phyloP scores from a whole-genome alignment of 2,113 vertebrate genomes.

The Scophthalmus maximus region DNA sequence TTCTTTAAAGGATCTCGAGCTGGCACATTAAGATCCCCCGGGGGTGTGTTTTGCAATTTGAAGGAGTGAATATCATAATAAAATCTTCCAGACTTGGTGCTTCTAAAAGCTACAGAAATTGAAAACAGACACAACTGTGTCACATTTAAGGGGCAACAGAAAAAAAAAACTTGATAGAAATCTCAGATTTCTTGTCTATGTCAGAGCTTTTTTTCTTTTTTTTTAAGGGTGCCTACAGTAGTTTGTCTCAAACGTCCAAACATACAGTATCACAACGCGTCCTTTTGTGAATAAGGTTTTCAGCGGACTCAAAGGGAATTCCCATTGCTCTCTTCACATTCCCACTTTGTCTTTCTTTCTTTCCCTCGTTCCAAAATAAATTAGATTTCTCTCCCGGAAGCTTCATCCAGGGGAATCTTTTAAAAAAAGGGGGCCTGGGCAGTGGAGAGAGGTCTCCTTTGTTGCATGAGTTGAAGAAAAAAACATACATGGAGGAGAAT shows the following conservation, averaged over 20 bases:
- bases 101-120: slow-evolving; percentile 31
- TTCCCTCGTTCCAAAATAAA: slow-evolving; percentile 70
- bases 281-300: slow-evolving; percentile 41
- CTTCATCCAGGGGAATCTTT: slow-evolving; percentile 56
- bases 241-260: slow-evolving; percentile 25
- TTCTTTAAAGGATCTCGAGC: slow-evolving; percentile 32
- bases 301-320: slow-evolving; percentile 30
- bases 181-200: background rate
- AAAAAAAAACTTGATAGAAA: slow-evolving; percentile 50
- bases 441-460: slow-evolving; percentile 61
- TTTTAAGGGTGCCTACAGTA: slow-evolving; percentile 24
- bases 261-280: slow-evolving; percentile 16
- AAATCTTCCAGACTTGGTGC: slow-evolving; percentile 12
- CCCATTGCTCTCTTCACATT: slow-evolving; percentile 32
- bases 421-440: slow-evolving; percentile 34
- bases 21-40: slow-evolving; percentile 13
- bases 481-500: slow-evolving; percentile 52
- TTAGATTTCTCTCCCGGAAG: slow-evolving; percentile 63
- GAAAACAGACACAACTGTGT: slow-evolving; percentile 28
- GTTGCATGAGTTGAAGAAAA: slow-evolving; percentile 25
- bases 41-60: slow-evolving; percentile 36
- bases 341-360: slow-evolving; percentile 34
- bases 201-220: background rate
- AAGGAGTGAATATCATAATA: slow-evolving; percentile 33
- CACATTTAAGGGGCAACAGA: slow-evolving; percentile 48